Percentiles rank a stretch among this genome's conserved stretches.
These are phyloP conservation scores for Tortricodes alternella DNA, from an alignment of 2,888 invertebrate species.

Conservation along the genomic window DNA sequence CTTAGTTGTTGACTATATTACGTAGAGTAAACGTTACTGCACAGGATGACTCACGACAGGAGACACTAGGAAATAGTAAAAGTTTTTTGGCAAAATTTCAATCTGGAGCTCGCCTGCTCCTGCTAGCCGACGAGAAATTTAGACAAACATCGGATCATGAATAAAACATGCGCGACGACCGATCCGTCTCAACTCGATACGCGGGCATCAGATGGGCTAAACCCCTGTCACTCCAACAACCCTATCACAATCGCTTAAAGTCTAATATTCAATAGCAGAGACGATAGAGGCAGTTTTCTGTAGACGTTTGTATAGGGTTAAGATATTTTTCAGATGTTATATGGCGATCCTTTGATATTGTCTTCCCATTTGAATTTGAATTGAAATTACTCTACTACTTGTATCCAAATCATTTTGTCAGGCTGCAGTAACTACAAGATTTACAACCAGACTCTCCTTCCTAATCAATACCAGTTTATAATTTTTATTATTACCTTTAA, in stretches of 20 bases:
- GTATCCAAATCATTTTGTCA: constrained; percentile 1
- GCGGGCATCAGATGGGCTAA: not conserved
- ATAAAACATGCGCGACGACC: constrained; percentile 25
- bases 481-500: too few relatives aligned
- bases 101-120: constrained; percentile 23
- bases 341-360: constrained; percentile 31
- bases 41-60: not conserved
- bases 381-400: constrained; percentile 28
- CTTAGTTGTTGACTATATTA: not conserved
- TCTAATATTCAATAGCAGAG: not conserved
- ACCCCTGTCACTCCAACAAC: not conserved
- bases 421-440: not conserved
- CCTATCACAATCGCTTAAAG: not conserved
- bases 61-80: constrained; percentile 10
- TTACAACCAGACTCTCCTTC: too few relatives aligned
- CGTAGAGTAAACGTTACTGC: constrained; percentile 4
- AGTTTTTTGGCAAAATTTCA: constrained; percentile 32
- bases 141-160: constrained; percentile 30
- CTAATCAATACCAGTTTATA: too few relatives aligned
- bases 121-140: constrained; percentile 28
- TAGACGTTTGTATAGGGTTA: constrained; percentile 27
- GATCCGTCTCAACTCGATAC: constrained; percentile 28
- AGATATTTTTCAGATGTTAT: constrained; percentile 31
- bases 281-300: not conserved
- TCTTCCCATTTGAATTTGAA: constrained; percentile 28